Evolutionary conservation across 2,113 vertebrate species (phyloP).

Genomic region (Channa maculata): DNA sequence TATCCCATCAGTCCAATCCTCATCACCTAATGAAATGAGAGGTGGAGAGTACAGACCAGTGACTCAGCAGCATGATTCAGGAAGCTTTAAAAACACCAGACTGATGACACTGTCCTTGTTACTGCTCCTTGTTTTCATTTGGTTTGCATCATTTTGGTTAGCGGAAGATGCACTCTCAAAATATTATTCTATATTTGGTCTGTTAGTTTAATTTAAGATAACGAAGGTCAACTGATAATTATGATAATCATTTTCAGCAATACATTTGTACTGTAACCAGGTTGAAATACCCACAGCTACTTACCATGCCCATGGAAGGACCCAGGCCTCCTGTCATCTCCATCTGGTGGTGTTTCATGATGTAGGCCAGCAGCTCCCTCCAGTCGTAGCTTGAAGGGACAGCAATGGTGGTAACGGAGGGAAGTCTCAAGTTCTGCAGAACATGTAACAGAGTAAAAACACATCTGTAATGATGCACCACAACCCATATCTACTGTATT

Average conservation of each 20-base stretch:
- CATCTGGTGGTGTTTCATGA: constrained; percentile 87
- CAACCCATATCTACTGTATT: neutral
- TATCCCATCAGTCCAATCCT: constrained; percentile 95
- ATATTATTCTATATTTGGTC: neutral
- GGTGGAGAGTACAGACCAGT: constrained; percentile 10
- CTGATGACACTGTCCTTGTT: neutral
- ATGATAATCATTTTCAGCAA: too few relatives aligned
- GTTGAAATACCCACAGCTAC: constrained; percentile 22
- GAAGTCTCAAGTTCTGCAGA: constrained; percentile 86
- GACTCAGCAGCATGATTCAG: constrained; percentile 47
- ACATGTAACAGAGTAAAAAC: neutral
- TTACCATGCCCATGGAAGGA: constrained; percentile 90
- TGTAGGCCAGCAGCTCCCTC: constrained; percentile 86
- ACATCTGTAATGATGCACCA: neutral
- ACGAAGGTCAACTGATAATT: too few relatives aligned
- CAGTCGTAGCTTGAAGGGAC: constrained; percentile 90
- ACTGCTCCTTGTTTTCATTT: neutral
- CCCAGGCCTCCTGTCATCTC: constrained; percentile 94
- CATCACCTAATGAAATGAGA: constrained; percentile 86
- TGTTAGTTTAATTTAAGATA: neutral
- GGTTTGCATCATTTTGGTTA: neutral
- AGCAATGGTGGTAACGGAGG: constrained; percentile 90
- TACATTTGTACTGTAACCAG: constrained; percentile 1
- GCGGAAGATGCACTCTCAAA: neutral
- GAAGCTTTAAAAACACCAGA: constrained; percentile 12